Conservation (phyloP, 2,797 vertebrate species). For the Rhinophrynus dorsalis region DNA sequence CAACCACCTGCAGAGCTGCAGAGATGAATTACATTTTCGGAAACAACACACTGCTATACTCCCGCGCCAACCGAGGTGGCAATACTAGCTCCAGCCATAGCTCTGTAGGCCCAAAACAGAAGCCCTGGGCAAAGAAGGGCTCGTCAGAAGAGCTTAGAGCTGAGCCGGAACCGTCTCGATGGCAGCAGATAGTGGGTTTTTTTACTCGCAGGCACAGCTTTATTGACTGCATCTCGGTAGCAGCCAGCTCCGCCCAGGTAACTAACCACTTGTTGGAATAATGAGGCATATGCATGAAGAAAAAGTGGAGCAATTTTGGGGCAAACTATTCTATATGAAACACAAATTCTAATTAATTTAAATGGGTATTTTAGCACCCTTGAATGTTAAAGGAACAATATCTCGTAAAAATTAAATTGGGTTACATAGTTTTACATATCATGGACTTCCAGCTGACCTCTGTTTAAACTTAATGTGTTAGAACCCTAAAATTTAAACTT, state of each 20-base stretch:
- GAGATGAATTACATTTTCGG: conserved; percentile 99
- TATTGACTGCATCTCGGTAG: conserved; percentile 92
- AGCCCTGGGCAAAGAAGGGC: conserved; percentile 86
- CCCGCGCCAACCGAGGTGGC: conserved; percentile 81
- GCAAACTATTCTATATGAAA: too few relatives aligned
- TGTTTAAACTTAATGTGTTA: too few relatives aligned
- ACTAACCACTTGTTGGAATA: conserved; percentile 64
- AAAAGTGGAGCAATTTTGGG: too few relatives aligned
- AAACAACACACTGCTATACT: conserved; percentile 92
- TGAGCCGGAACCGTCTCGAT: conserved; percentile 79
- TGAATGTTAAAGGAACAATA: too few relatives aligned
- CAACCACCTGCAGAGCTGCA: conserved; percentile 77
- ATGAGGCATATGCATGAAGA: too few relatives aligned
- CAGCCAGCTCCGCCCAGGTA: conserved; percentile 87
- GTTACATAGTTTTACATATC: too few relatives aligned
- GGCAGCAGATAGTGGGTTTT: conserved; percentile 93
- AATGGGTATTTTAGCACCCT: too few relatives aligned
- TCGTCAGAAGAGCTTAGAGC: conserved; percentile 83
- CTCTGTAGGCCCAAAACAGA: conserved; percentile 84
- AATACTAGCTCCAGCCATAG: conserved; percentile 75
- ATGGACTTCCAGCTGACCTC: too few relatives aligned
- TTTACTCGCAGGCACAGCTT: conserved; percentile 91
- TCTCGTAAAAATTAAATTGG: too few relatives aligned
- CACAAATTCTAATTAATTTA: too few relatives aligned
- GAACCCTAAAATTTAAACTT: too few relatives aligned